Base-by-base conservation (phyloP, 2,888 invertebrate species). In the Agriopis leucophaearia region DNA sequence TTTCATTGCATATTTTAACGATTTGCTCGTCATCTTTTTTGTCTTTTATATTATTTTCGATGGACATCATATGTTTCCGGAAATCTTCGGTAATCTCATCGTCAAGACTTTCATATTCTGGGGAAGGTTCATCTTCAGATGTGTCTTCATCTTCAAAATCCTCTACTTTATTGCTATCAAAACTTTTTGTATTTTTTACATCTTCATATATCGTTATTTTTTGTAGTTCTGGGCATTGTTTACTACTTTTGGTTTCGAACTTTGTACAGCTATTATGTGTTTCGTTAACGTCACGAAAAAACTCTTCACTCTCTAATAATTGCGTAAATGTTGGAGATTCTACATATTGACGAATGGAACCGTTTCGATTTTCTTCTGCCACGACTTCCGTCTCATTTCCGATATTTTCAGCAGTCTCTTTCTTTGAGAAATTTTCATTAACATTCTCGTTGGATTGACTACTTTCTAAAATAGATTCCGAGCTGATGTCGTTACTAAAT, bases 91-190 rank as follows among this genome's bases (percentile, higher is more conserved):
- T 72, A 45, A 75, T 74, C 54, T 75, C 75, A 42, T 75, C 74
- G 48, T 71, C 74, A 47, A 75, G 70, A 61, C 69, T 70, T 61
- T 75, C 75, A 50, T 75, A 78, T 52, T 78, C 78, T 36, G 78
- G 78, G 10, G 78, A 70, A 5, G 73, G 73, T 62, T 78, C 78
- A 38, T 75, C 76, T n/a, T 78, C 78, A 51, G 78, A 75, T 36
- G 67, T 65, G 9, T 60, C 71, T 42, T 67, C 71, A 45, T 67
- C 64, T 12, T 69, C 44, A 48, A 18, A 27, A n/a, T 13, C 8
- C 12, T 55, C 64, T 45, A n/a, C 0, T 36, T 54, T 35, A 52
- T 15, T 44, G 7, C n/a, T 44, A 16, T 54, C 36, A 45, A 35
- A 8, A 48, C 6, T 38, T n/a, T 27, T 0, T 16, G 8, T 50